A percentile compares a stretch with the other conserved stretches of the same genome.
These are phyloP conservation scores for Dufourea novaeangliae DNA, from an alignment of 1,140 invertebrate genomes.

Conservation along the genomic window DNA sequence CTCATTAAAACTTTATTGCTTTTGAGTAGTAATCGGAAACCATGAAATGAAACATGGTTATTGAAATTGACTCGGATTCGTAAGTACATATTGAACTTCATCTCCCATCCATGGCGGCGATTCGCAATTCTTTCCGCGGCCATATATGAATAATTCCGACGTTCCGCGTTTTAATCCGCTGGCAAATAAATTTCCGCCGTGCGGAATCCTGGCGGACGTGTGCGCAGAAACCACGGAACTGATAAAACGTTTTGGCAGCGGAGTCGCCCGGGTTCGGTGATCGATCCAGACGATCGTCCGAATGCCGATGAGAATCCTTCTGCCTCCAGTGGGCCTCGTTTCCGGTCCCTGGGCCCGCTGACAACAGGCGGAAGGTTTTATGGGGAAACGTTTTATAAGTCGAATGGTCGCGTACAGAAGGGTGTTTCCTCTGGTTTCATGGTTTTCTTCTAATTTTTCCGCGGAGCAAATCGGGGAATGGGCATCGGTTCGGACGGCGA, in stretches of 20 bases:
- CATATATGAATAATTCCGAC: neutral
- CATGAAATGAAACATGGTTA: too few relatives aligned
- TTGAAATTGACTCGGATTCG: too few relatives aligned
- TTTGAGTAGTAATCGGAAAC: too few relatives aligned
- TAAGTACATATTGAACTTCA: too few relatives aligned
- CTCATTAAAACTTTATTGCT: too few relatives aligned
- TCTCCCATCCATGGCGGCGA: neutral
- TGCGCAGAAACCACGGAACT: neutral
- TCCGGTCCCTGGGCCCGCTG: conserved; percentile 12
- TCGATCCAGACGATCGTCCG: conserved; percentile 42
- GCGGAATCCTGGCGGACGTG: conserved; percentile 11
- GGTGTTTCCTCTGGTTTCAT: conserved; percentile 22
- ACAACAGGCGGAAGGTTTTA: conserved; percentile 45
- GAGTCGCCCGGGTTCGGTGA: neutral
- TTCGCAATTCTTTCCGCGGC: conserved; percentile 5
- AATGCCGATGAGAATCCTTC: conserved; percentile 28
- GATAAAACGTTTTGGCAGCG: conserved; percentile 12
- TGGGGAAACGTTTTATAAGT: conserved; percentile 46
- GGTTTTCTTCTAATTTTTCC: conserved; percentile 44
- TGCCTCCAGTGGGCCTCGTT: neutral
- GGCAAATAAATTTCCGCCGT: conserved; percentile 2
- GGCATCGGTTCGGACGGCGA: neutral
- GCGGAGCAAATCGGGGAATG: conserved; percentile 1
- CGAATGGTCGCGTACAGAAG: conserved; percentile 13
- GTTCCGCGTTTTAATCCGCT: conserved; percentile 18